Evolutionary conservation across 2,797 vertebrate species (phyloP).

Genomic region (Coccyzus lansbergi): DNA sequence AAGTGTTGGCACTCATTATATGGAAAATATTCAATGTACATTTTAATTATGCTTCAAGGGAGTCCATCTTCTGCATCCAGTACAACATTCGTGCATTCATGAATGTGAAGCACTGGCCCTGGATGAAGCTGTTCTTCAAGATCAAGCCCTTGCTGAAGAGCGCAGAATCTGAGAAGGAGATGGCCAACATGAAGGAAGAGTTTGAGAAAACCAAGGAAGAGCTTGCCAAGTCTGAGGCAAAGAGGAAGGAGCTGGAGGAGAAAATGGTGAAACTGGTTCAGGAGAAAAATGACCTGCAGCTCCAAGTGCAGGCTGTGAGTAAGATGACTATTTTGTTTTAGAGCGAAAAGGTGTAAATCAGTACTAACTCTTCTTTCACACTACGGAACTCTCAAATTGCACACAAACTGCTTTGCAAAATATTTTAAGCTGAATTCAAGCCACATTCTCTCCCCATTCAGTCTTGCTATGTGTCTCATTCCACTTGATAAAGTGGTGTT

Average conservation of each 20-base stretch:
- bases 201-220: conserved; percentile 80
- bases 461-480: too few relatives aligned
- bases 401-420: too few relatives aligned
- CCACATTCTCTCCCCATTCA: too few relatives aligned
- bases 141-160: conserved; percentile 85
- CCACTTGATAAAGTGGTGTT: too few relatives aligned
- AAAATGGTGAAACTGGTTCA: conserved; percentile 82
- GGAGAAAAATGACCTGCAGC: conserved; percentile 86
- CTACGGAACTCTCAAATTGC: too few relatives aligned
- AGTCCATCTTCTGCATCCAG: conserved; percentile 83
- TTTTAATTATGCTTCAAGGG: conserved; percentile 67
- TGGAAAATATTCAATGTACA: not conserved
- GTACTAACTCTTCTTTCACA: too few relatives aligned
- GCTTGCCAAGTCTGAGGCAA: conserved; percentile 80
- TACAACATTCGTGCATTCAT: conserved; percentile 86
- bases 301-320: conserved; percentile 85
- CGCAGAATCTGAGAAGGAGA: conserved; percentile 84
- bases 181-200: conserved; percentile 85
- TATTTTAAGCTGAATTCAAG: too few relatives aligned
- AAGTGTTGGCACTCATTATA: not conserved
- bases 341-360: too few relatives aligned
- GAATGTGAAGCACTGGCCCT: conserved; percentile 89
- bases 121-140: conserved; percentile 89
- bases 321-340: too few relatives aligned
- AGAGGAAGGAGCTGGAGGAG: conserved; percentile 84